Base-by-base conservation (phyloP, 2,888 invertebrate genomes). In the Plebejus melissa region DNA sequence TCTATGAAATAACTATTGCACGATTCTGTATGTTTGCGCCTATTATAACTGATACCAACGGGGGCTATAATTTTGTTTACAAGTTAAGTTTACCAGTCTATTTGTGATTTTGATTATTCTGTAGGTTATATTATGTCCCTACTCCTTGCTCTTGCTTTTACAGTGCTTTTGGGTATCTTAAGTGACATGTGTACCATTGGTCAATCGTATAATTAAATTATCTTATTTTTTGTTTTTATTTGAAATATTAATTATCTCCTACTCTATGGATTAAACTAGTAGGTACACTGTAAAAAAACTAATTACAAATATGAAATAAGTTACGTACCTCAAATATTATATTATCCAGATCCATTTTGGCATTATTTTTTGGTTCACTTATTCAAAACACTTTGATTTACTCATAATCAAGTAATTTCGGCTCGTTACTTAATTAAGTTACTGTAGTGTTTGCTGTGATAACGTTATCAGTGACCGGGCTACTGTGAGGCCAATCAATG, bases 391-490 rank as follows among this genome's bases (percentile, higher is more conserved):
- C 60, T 58, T 58, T 11, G 9, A 22, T 60, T 28, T 60, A 28
- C 28, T 60, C 60, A 28, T 60, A 60, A 60, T 60, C 6, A 60
- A 60, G 9, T 28, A 1, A 74, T 74, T 36, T 46, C 7, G 32
- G 74, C 36, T 57, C 9, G 57, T 74, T 50, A 36, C 74, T 77
- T 70, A 71, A 71, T 74, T 76, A 74, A 69, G 71, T 58, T 65
- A 71, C 70, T 60, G 41, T 32, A 71, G 28, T 4, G n/a, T 41
- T 16, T 50, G 41, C 41, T 70, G 36, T 81, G 82, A 86, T 87
- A 86, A 83, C 77, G 85, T 89, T 89, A 90, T 90, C 90, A 80
- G 77, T 79, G 79, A 80, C 80, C 80, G 79, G 76, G 74, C 78
- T 77, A 75, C 74, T 76, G 76, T 74, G 78, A 79, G 81, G 81